These are phyloP conservation scores for Falco naumanni DNA, from an alignment of 2,797 vertebrate genomes.

Conservation along the genomic window DNA sequence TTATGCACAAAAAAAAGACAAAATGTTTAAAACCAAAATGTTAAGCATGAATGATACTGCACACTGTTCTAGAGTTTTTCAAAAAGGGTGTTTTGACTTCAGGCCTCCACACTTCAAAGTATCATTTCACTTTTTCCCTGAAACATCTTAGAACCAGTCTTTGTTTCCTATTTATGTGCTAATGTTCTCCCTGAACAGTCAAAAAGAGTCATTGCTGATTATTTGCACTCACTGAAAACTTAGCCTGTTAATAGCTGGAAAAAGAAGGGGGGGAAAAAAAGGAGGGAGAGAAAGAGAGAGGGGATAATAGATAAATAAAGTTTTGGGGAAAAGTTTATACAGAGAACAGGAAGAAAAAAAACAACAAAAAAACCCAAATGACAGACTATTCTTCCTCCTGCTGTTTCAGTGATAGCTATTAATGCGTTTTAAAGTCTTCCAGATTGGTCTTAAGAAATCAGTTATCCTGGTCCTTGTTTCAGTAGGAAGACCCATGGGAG, in stretches of 20 bases:
- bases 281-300: background rate
- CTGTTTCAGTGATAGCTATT: conserved; percentile 72
- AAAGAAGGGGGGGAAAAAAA: background rate
- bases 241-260: background rate
- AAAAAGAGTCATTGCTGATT: conserved; percentile 29
- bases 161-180: conserved; percentile 61
- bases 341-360: background rate
- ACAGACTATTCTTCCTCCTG: conserved; percentile 57
- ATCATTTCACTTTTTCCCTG: conserved; percentile 13
- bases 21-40: background rate
- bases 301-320: conserved; percentile 9
- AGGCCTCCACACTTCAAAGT: background rate
- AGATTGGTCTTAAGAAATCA: conserved; percentile 70
- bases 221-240: conserved; percentile 11
- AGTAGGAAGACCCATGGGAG: conserved; percentile 66
- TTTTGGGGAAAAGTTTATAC: background rate
- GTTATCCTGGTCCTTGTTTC: conserved; percentile 67
- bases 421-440: conserved; percentile 69
- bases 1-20: accelerated
- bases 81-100: background rate
- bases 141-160: background rate
- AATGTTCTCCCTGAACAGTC: conserved; percentile 43
- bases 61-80: background rate
- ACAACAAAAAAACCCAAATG: background rate
- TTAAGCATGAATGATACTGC: background rate